Conservation (phyloP, 2,113 vertebrate genomes). For the Orycteropus afer region DNA sequence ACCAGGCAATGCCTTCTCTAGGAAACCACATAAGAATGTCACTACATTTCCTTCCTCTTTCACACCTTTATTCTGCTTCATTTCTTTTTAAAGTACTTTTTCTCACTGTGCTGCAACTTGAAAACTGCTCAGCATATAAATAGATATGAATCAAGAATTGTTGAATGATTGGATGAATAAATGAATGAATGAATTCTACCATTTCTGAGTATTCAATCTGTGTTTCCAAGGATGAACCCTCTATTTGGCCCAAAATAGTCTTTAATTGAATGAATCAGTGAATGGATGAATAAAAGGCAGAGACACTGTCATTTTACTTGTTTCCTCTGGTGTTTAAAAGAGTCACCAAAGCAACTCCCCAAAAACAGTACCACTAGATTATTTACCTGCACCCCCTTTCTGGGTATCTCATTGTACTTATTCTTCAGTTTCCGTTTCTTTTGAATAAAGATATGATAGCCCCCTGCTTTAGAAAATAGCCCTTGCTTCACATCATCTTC, state of each 20-base stretch:
- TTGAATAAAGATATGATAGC: neutral
- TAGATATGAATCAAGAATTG: neutral
- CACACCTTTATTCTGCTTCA: neutral
- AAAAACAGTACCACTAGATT: neutral
- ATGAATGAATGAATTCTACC: neutral
- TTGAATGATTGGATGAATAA: neutral
- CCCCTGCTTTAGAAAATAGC: neutral
- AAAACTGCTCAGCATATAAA: neutral
- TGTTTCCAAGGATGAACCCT: neutral
- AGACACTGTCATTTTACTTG: neutral
- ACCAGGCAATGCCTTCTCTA: neutral
- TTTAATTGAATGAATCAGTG: neutral
- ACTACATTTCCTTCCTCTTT: neutral
- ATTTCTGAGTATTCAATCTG: neutral
- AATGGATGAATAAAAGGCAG: neutral
- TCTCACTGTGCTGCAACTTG: neutral
- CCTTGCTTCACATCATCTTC: neutral
- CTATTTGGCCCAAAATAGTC: fast-evolving
- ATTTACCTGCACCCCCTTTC: constrained; percentile 48
- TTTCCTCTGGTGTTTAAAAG: neutral
- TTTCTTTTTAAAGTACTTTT: neutral
- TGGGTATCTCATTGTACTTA: neutral
- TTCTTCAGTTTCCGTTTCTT: neutral
- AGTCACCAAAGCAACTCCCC: neutral
- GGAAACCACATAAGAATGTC: neutral